phyloP scores from a whole-genome alignment of 1,140 invertebrate genomes.

The Eueides isabella region DNA sequence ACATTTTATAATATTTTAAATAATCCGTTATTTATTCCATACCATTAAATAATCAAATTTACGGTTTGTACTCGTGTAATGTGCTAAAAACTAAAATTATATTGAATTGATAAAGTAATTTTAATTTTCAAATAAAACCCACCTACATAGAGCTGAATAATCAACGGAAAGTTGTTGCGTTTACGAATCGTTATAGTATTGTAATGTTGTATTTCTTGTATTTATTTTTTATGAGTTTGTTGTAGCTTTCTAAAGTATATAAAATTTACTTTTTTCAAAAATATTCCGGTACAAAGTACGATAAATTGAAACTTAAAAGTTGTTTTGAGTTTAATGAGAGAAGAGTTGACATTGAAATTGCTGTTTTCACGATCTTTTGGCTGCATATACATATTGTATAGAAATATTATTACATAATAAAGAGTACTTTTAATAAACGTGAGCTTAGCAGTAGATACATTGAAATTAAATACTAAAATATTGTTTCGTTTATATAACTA shows the following conservation, averaged over 20 bases:
- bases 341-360: too few species aligned
- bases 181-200: background rate
- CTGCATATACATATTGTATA: too few species aligned
- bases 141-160: background rate
- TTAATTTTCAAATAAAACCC: background rate
- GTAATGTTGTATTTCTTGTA: constrained; percentile 3
- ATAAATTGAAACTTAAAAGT: background rate
- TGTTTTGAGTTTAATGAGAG: background rate
- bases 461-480: background rate
- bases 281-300: background rate
- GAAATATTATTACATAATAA: background rate
- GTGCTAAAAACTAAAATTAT: background rate
- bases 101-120: background rate
- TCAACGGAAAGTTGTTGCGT: background rate
- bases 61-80: too few species aligned
- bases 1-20: too few species aligned
- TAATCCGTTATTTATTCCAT: too few species aligned
- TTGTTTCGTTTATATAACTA: background rate
- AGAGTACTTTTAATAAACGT: background rate
- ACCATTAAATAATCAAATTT: too few species aligned
- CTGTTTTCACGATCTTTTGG: background rate
- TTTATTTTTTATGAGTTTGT: background rate
- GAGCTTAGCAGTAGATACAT: background rate
- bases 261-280: background rate
- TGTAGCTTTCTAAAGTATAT: background rate